These are phyloP conservation scores for Brachyptera putata DNA, from an alignment of 2,888 invertebrate genomes.

Conservation along the genomic window DNA sequence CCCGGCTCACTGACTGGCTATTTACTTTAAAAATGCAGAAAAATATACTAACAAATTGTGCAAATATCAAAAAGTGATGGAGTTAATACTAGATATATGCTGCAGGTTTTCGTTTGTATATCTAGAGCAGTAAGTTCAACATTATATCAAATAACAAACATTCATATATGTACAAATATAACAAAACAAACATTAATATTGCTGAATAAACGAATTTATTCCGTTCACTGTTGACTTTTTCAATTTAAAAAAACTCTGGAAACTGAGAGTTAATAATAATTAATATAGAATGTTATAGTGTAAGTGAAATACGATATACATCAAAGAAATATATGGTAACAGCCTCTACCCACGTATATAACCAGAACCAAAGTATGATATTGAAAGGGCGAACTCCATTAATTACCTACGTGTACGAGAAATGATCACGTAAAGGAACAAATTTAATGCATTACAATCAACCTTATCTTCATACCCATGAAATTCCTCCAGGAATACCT, in stretches of 20 bases:
- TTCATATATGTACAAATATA: too few relatives aligned
- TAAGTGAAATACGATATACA: too few relatives aligned
- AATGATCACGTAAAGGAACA: neutral
- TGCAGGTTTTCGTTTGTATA: neutral
- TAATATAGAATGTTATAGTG: neutral
- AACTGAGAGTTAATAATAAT: slow-evolving; percentile 2
- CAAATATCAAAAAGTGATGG: neutral
- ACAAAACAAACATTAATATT: slow-evolving; percentile 3
- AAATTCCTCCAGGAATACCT: neutral
- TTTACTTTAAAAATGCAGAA: slow-evolving; percentile 13
- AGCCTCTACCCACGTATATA: too few relatives aligned
- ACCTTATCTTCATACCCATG: neutral
- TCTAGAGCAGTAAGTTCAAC: neutral
- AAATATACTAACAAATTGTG: neutral
- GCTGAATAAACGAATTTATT: neutral
- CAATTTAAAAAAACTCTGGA: neutral
- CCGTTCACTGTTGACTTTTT: slow-evolving; percentile 10
- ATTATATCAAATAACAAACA: slow-evolving; percentile 10
- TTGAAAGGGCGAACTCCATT: too few relatives aligned
- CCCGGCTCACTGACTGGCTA: slow-evolving; percentile 14
- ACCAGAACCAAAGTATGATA: too few relatives aligned
- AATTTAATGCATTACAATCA: slow-evolving; percentile 8
- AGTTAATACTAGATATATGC: too few relatives aligned
- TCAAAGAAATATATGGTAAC: too few relatives aligned
- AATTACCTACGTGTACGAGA: too few relatives aligned